A percentile compares a stretch with the other conserved stretches of the same genome.
Conservation (phyloP, 2,113 vertebrate species). For the Catharus minimus region DNA sequence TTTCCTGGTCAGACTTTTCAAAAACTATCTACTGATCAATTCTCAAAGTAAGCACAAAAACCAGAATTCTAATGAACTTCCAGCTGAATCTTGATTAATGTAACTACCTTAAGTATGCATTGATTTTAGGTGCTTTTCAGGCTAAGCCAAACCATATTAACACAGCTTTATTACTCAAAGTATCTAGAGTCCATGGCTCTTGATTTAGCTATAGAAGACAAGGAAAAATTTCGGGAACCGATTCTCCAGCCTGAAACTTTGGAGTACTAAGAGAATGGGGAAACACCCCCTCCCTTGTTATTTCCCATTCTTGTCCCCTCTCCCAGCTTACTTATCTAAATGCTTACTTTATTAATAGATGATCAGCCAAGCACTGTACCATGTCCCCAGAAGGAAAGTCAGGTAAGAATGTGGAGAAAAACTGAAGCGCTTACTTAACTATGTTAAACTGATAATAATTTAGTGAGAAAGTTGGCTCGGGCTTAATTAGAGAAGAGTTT, state of each 20-base stretch:
- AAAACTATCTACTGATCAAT: neutral
- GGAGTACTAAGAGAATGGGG: neutral
- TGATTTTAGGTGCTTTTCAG: neutral
- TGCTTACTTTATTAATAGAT: neutral
- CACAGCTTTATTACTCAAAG: neutral
- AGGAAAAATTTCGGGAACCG: neutral
- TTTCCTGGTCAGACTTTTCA: neutral
- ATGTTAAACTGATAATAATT: neutral
- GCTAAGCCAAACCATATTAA: neutral
- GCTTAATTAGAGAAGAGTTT: neutral
- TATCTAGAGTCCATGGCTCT: neutral
- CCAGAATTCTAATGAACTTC: neutral
- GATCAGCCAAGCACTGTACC: neutral
- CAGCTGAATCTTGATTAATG: neutral
- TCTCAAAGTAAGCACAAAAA: neutral
- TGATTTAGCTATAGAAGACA: neutral
- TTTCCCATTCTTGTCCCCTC: neutral
- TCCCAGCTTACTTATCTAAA: neutral
- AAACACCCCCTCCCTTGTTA: neutral
- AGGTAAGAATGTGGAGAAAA: neutral
- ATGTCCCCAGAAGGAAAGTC: neutral
- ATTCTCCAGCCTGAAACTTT: neutral
- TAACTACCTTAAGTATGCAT: neutral
- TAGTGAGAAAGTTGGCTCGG: neutral
- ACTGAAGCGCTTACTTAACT: neutral